Evolutionary conservation across 2,113 vertebrate species (phyloP).

Genomic region (Manacus vitellinus): DNA sequence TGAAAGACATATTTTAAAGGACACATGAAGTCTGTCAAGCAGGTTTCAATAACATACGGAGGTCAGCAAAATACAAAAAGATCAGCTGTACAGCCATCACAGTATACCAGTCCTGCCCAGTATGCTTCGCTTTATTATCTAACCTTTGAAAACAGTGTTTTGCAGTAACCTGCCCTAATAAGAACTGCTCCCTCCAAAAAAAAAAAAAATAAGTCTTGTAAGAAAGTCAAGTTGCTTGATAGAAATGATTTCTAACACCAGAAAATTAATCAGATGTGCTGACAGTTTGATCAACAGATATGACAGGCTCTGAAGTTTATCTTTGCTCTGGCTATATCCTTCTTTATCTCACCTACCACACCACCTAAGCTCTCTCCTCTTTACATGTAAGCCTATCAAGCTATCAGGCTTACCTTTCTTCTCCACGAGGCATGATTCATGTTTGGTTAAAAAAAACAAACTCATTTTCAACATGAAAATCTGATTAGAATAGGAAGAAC

Average conservation of each 20-base stretch:
- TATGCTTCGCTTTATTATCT: not conserved
- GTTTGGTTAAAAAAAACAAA: fast-evolving
- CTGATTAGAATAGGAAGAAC: not conserved
- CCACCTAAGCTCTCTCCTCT: not conserved
- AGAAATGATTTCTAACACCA: not conserved
- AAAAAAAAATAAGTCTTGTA: not conserved
- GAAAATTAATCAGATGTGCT: not conserved
- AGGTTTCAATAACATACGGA: not conserved
- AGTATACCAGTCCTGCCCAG: not conserved
- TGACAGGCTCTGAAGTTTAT: not conserved
- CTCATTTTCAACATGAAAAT: not conserved
- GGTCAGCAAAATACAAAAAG: not conserved
- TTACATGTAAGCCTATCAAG: not conserved
- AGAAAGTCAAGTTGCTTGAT: not conserved
- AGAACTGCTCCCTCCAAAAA: not conserved
- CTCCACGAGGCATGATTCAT: not conserved
- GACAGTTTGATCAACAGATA: not conserved
- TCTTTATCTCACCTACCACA: not conserved
- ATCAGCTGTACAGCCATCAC: not conserved
- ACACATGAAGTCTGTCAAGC: not conserved
- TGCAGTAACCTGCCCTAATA: not conserved
- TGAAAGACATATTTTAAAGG: not conserved
- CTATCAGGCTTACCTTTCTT: not conserved
- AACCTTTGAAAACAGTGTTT: not conserved
- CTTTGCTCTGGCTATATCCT: not conserved